Conservation (phyloP, 2,888 invertebrate genomes). For the Molanna angustata region DNA sequence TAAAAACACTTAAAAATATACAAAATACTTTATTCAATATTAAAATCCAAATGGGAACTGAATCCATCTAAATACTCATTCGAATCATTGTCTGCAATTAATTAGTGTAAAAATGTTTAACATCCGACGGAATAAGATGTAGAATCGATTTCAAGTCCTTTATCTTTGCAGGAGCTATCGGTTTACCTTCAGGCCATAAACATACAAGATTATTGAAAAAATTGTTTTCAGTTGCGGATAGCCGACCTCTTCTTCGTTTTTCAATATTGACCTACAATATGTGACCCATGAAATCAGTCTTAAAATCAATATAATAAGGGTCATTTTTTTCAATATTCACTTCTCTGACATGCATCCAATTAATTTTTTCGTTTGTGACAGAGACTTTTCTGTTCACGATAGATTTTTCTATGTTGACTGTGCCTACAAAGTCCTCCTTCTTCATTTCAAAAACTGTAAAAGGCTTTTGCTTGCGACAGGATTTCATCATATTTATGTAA, state of each 20-base stretch:
- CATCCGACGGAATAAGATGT: not conserved
- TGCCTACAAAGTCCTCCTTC: not conserved
- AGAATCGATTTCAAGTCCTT: not conserved
- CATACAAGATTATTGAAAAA: not conserved
- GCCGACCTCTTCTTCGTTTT: not conserved
- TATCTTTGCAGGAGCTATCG: not conserved
- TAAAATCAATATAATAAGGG: not conserved
- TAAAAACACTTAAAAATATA: too few relatives aligned
- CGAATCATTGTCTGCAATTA: too few relatives aligned
- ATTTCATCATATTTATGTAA: slow-evolving; percentile 3
- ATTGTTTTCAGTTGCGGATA: not conserved
- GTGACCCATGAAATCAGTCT: not conserved
- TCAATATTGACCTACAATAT: not conserved
- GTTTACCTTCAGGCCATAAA: not conserved
- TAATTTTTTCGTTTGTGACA: not conserved
- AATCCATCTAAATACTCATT: too few relatives aligned
- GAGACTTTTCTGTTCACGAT: not conserved
- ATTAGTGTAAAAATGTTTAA: not conserved
- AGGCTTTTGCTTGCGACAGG: slow-evolving; percentile 1
- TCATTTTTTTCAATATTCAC: not conserved
- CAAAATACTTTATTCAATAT: too few relatives aligned
- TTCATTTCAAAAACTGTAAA: not conserved
- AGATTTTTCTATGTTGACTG: not conserved
- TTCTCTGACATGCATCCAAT: not conserved
- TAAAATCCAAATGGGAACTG: too few relatives aligned